A percentile compares a stretch with the other conserved stretches of the same genome.
Conservation (phyloP, 2,113 vertebrate genomes). For the Axis porcinus region DNA sequence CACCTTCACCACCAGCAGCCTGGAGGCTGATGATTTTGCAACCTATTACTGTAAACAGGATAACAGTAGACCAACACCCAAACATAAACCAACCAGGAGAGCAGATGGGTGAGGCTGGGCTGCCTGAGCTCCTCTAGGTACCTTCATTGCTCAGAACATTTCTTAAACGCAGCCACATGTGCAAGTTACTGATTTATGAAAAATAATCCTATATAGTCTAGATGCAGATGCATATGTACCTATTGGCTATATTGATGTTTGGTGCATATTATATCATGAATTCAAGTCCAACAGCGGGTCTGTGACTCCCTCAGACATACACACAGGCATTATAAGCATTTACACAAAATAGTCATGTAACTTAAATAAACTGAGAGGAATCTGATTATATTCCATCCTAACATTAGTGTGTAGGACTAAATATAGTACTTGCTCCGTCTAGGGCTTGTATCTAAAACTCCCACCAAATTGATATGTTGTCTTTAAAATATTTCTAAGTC, state of each 20-base stretch:
- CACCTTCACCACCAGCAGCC: background rate
- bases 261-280: background rate
- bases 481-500: background rate
- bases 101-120: background rate
- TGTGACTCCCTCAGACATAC: background rate
- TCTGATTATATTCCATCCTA: background rate
- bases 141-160: background rate
- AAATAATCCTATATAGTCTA: background rate
- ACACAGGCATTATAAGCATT: background rate
- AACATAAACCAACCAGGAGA: background rate
- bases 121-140: background rate
- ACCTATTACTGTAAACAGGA: background rate
- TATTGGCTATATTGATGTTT: background rate
- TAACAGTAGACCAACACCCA: accelerated
- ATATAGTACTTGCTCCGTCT: background rate
- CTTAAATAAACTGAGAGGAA: background rate
- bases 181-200: background rate
- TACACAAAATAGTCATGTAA: background rate
- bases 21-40: background rate
- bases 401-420: background rate
- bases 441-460: background rate
- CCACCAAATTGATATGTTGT: background rate
- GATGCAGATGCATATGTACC: background rate
- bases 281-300: background rate
- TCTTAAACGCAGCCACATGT: background rate